These are phyloP conservation scores for Dipus sagitta DNA, from an alignment of 2,797 vertebrate species.

Conservation along the genomic window DNA sequence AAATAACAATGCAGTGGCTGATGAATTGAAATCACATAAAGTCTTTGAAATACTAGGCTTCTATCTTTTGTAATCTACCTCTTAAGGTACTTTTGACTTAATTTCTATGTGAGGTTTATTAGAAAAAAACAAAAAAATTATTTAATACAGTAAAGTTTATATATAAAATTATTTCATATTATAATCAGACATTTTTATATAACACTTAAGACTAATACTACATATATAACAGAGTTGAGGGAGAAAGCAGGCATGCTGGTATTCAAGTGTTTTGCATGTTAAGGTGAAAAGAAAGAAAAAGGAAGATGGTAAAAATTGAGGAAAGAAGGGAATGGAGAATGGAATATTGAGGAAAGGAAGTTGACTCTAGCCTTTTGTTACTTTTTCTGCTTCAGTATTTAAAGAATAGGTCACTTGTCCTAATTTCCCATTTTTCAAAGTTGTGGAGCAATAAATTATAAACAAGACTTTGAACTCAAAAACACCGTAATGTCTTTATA, in stretches of 20 bases:
- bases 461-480: slow-evolving; percentile 45
- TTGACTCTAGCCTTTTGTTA: slow-evolving; percentile 18
- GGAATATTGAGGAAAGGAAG: not conserved
- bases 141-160: slow-evolving; percentile 20
- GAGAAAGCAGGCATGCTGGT: not conserved
- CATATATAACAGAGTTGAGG: not conserved
- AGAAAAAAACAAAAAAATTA: slow-evolving; percentile 42
- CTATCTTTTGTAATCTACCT: slow-evolving; percentile 37
- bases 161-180: slow-evolving; percentile 43
- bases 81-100: slow-evolving; percentile 52
- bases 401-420: slow-evolving; percentile 27
- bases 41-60: slow-evolving; percentile 42
- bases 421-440: slow-evolving; percentile 34
- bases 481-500: slow-evolving; percentile 55
- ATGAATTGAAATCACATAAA: slow-evolving; percentile 50
- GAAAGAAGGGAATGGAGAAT: not conserved
- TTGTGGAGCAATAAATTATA: slow-evolving; percentile 37
- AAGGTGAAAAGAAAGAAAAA: not conserved
- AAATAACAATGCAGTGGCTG: not conserved
- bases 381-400: slow-evolving; percentile 53
- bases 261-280: slow-evolving; percentile 41
- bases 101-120: slow-evolving; percentile 48
- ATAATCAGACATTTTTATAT: slow-evolving; percentile 34
- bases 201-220: slow-evolving; percentile 38
- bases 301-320: not conserved